phyloP scores from a whole-genome alignment of 2,888 invertebrate species.

The Eupithecia vulgata region DNA sequence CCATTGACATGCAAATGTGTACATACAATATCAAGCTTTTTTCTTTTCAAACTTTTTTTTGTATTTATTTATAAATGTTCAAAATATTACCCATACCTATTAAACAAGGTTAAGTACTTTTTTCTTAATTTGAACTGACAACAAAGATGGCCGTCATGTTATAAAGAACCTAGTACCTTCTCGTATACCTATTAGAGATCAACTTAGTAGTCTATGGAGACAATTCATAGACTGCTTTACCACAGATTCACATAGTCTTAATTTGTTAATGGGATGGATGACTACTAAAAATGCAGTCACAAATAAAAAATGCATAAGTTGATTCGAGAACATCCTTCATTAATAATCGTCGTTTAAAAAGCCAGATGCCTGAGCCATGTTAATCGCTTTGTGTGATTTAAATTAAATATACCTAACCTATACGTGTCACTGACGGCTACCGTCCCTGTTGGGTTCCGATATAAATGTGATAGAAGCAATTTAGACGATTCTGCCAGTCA shows the following conservation, averaged over 20 bases:
- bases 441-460: conserved; percentile 63
- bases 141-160: neutral
- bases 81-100: neutral
- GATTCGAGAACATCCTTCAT: conserved; percentile 6
- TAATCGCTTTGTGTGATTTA: conserved; percentile 78
- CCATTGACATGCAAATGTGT: neutral
- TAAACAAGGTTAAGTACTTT: neutral
- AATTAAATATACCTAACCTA: conserved; percentile 78
- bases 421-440: conserved; percentile 65
- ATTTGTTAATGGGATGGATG: neutral
- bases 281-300: neutral
- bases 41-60: neutral
- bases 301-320: conserved; percentile 7
- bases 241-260: neutral
- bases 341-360: conserved; percentile 49
- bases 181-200: neutral
- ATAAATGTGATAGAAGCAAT: conserved; percentile 73
- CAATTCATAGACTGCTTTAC: neutral
- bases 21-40: neutral
- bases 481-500: conserved; percentile 76
- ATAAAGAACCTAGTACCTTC: neutral
- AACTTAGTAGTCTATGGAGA: neutral
- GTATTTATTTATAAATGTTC: neutral
- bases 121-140: neutral
- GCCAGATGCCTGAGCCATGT: conserved; percentile 70